Conservation (phyloP, 2,888 invertebrate genomes). For the Caenorhabditis sp. region DNA sequence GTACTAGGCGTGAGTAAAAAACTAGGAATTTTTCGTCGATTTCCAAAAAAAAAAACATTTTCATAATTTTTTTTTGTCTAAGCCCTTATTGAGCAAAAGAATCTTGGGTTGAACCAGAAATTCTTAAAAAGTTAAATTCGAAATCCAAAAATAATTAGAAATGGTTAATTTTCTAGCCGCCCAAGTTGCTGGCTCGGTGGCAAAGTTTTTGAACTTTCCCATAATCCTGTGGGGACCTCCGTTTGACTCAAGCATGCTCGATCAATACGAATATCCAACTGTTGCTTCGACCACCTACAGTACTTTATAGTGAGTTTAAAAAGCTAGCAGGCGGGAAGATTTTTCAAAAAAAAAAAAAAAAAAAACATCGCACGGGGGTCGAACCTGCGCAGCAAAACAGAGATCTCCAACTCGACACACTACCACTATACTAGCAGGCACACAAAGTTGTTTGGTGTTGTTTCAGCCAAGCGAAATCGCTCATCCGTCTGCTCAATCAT, state of each 20-base stretch:
- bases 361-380: too few relatives aligned
- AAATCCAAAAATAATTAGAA: too few relatives aligned
- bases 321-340: too few relatives aligned
- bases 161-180: constrained; percentile 37
- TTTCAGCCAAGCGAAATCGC: constrained; percentile 38
- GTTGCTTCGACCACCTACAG: constrained; percentile 44
- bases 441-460: too few relatives aligned
- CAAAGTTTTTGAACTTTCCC: constrained; percentile 43
- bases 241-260: constrained; percentile 38
- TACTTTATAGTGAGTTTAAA: constrained; percentile 41
- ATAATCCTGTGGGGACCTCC: constrained; percentile 54
- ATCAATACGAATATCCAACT: constrained; percentile 45
- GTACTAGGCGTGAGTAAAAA: constrained; percentile 40
- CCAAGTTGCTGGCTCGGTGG: constrained; percentile 44
- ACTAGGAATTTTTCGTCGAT: too few relatives aligned
- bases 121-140: too few relatives aligned
- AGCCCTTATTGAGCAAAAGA: too few relatives aligned
- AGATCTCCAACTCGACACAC: too few relatives aligned
- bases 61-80: too few relatives aligned
- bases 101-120: too few relatives aligned
- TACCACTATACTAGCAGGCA: too few relatives aligned
- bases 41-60: not conserved
- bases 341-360: not conserved
- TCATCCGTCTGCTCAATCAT: constrained; percentile 39
- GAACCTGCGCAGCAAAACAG: too few relatives aligned